These are phyloP conservation scores for Geotrypetes seraphini DNA, from an alignment of 2,797 vertebrate species.

Conservation along the genomic window DNA sequence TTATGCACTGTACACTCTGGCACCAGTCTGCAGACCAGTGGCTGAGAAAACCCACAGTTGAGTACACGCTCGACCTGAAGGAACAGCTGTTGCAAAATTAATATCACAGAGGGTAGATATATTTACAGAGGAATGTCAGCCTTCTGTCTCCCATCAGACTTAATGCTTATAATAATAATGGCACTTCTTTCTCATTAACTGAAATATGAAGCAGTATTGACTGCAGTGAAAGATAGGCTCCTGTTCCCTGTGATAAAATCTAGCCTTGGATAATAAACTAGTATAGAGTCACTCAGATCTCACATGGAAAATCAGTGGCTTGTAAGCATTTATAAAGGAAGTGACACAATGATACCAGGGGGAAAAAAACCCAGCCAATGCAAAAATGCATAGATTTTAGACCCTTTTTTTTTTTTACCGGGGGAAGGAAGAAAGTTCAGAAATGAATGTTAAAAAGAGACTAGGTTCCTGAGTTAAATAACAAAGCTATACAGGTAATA, in stretches of 20 bases:
- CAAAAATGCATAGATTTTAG: constrained; percentile 30
- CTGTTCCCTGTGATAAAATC: constrained; percentile 42
- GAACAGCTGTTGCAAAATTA: constrained; percentile 37
- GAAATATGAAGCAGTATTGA: constrained; percentile 41
- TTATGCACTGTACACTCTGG: too few relatives aligned
- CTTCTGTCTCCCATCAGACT: constrained; percentile 28
- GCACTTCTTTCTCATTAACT: constrained; percentile 44
- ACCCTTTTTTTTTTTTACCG: constrained; percentile 21
- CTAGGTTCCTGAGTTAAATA: constrained; percentile 42
- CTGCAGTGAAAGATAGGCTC: constrained; percentile 25
- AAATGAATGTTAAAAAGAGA: constrained; percentile 40
- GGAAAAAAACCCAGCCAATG: constrained; percentile 27
- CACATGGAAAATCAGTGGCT: constrained; percentile 20
- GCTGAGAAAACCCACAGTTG: too few relatives aligned
- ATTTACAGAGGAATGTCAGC: constrained; percentile 39
- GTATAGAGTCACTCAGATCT: constrained; percentile 30
- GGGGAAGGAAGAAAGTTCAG: background rate
- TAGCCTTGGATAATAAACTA: constrained; percentile 22
- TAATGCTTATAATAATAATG: constrained; percentile 56
- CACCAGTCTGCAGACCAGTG: too few relatives aligned
- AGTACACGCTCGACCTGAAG: too few relatives aligned
- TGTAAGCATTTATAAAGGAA: constrained; percentile 25
- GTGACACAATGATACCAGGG: constrained; percentile 6
- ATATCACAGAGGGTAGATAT: constrained; percentile 33
- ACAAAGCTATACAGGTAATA: constrained; percentile 46